Base-by-base conservation (phyloP, 2,797 vertebrate genomes). In the Sciurus carolinensis region DNA sequence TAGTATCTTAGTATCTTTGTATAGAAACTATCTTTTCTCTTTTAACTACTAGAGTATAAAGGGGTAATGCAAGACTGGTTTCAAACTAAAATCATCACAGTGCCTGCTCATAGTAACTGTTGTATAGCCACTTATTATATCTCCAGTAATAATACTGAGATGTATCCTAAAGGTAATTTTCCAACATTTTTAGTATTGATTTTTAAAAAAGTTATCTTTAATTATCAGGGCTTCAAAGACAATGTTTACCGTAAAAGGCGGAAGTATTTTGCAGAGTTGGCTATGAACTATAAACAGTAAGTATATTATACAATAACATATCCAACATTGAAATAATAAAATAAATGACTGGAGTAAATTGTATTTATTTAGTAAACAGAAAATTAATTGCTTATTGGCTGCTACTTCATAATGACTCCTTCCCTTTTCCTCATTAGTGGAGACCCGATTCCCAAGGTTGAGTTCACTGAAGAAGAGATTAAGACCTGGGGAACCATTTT, bases 391-490 rank as follows among this genome's bases (percentile, higher is more conserved):
- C 94, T 69, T 90, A 36, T 39, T 95, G 47, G 79, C 95, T 97
- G 69, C 82, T 81, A 91, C 87, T 97, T 97, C 54, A 97, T 96
- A 94, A 66, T 94, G 84, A 75, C 33, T 62, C n/a, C 28, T 97
- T 92, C 96, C 82, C 50, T 88, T 92, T 71, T 59, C 96, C 91
- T 95, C 71, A 66, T 81, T 97, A 99, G 99, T 82, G 99, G 99
- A 87, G 99, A 99, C 54, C 98, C 99, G n/a, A 99, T 99, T 94
- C 99, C 99, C 88, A 99, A 98, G n/a, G 99, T 99, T 93, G 99
- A 99, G 97, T 99, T 99, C 98, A 99, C 99, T 6, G 99, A 99
- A 97, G 99, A 99, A 96, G 99, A 99, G 97, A 99, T 99, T 96
- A 99, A 99, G 98, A 99, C 99, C 6, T 99, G 99, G 99, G 99